Conservation (phyloP, 2,888 invertebrate genomes). For the Venusia cambrica region DNA sequence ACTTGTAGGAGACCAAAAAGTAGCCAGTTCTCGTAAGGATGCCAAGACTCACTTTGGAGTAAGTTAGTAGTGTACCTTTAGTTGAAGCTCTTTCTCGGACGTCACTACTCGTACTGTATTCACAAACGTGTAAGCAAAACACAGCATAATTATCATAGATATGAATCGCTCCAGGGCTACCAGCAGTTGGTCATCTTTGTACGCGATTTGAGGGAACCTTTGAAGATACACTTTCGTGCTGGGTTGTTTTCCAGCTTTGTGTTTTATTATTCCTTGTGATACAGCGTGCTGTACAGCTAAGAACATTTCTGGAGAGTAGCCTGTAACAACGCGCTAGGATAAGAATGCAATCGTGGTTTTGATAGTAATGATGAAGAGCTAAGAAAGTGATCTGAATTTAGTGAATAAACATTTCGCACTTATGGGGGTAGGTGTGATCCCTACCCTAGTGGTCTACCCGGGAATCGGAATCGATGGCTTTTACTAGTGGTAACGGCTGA, state of each 20-base stretch:
- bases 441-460: too few relatives aligned
- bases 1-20: too few relatives aligned
- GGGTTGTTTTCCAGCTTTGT: conserved; percentile 54
- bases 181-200: conserved; percentile 85
- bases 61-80: too few relatives aligned
- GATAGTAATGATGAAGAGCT: too few relatives aligned
- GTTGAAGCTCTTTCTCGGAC: conserved; percentile 87
- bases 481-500: too few relatives aligned
- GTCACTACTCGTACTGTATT: conserved; percentile 89
- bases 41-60: too few relatives aligned
- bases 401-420: too few relatives aligned
- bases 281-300: conserved; percentile 67
- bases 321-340: conserved; percentile 36
- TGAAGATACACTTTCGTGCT: conserved; percentile 75
- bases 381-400: too few relatives aligned
- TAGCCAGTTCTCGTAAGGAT: too few relatives aligned
- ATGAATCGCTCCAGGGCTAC: conserved; percentile 85
- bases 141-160: conserved; percentile 89
- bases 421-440: too few relatives aligned
- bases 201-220: conserved; percentile 87
- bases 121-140: conserved; percentile 90
- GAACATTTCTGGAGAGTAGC: conserved; percentile 70
- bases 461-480: too few relatives aligned
- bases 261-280: conserved; percentile 65
- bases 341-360: too few relatives aligned